phyloP scores from a whole-genome alignment of 2,888 invertebrate genomes.

The Parasteatoda lunata region DNA sequence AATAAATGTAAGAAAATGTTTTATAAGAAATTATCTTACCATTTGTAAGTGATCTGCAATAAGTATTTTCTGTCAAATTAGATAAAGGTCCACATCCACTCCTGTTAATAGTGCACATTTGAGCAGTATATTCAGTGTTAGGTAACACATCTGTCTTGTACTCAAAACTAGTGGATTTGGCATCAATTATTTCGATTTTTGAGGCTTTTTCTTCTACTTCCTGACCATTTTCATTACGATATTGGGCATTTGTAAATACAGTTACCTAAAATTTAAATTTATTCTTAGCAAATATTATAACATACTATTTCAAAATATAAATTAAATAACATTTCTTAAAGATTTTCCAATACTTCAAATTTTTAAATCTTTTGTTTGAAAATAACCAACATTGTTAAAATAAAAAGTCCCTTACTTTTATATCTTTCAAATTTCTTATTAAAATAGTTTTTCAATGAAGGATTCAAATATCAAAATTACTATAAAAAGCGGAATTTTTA shows the following conservation, averaged over 20 bases:
- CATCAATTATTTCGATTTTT: slow-evolving; percentile 63
- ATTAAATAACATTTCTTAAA: too few relatives aligned
- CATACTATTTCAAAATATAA: not conserved
- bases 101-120: slow-evolving; percentile 74
- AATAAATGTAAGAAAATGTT: too few relatives aligned
- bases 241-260: slow-evolving; percentile 64
- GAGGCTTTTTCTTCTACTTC: slow-evolving; percentile 68
- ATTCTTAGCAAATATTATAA: not conserved
- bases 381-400: too few relatives aligned
- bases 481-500: too few relatives aligned
- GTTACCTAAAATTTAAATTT: slow-evolving; percentile 54
- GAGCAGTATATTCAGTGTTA: slow-evolving; percentile 88
- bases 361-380: too few relatives aligned
- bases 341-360: too few relatives aligned
- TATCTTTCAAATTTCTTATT: too few relatives aligned
- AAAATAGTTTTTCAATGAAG: too few relatives aligned
- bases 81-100: slow-evolving; percentile 81
- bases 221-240: slow-evolving; percentile 68
- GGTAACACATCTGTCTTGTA: slow-evolving; percentile 74
- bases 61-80: slow-evolving; percentile 71
- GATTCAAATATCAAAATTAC: too few relatives aligned
- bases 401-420: too few relatives aligned
- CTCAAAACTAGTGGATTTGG: slow-evolving; percentile 53
- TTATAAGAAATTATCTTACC: slow-evolving; percentile 40
- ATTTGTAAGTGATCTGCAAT: slow-evolving; percentile 81